Evolutionary conservation across 2,797 vertebrate genomes (phyloP), one percentile per base, ranked within the genome.

Genomic region (Echeneis naucrates): DNA sequence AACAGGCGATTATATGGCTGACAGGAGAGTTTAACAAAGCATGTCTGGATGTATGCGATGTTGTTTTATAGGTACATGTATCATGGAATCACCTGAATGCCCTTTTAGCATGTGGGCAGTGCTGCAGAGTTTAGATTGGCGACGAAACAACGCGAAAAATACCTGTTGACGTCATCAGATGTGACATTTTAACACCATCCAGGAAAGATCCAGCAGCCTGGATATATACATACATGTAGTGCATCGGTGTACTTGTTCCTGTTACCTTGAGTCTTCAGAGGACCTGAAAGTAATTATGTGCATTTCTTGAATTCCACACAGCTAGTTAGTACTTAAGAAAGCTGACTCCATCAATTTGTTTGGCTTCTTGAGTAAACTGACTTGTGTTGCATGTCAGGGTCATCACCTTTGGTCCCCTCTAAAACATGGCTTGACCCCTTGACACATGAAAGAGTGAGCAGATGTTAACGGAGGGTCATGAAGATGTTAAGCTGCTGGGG

Each of bases 331-430:
- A 3, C 61, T 52, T 17, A 24, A 35, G 16, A 8, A 21, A 2
- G 3, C 27, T 55, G 67, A 40, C 58, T 9, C 2, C 51, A 32
- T 57, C 30, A 13, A 8, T 78, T 35, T 56, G 63, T 70, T 55
- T 53, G 27, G 17, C 45, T 66, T 72, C 30, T 56, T 52, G 42
- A 55, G 59, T 52, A 53, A 79, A 75, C 32, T 6, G 1, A 5
- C 55, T 65, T 5, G 42, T 69, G 57, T 62, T 81, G 44, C 68
- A 44, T 52, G 52, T 72, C 35, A 8, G 56, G 73, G 69, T 84
- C 68, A 17, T 33, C 10, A 83, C 81, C 77, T 78, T 53, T 84
- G 64, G 11, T 42, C 72, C 48, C 38, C 12, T 62, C 38, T 47
- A 40, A 51, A 56, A 44, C 69, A 65, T 8, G n/a, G 21, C 3